Percentiles rank a stretch among this genome's conserved stretches.
These are phyloP conservation scores for Hormiphora californensis DNA, from an alignment of 37 sponge, comb jelly and placozoan genomes.

Conservation along the genomic window DNA sequence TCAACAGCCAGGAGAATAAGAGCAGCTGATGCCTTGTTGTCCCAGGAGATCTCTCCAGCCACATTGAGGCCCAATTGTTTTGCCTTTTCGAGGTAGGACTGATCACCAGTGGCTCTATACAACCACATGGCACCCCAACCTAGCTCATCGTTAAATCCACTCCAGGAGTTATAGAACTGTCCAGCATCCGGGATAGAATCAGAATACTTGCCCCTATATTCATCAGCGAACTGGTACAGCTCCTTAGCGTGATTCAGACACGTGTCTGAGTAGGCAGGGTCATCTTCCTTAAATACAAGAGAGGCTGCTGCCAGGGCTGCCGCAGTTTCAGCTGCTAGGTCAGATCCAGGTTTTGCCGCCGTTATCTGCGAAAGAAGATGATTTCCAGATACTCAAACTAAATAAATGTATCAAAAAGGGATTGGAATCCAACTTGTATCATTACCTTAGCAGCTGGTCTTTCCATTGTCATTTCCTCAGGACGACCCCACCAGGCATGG, in stretches of 20 bases:
- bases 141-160: conserved; percentile 3
- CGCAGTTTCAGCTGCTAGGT: conserved; percentile 3
- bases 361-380: background rate
- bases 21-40: conserved; percentile 12
- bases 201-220: background rate
- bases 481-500: background rate
- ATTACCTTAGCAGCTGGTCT: conserved; percentile 10
- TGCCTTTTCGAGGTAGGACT: background rate
- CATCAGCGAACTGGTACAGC: background rate
- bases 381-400: no score
- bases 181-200: background rate
- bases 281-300: background rate
- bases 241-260: conserved; percentile 1
- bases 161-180: background rate
- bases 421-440: no score
- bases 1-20: background rate
- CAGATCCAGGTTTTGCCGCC: background rate
- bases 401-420: no score
- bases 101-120: background rate
- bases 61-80: background rate
- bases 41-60: conserved; percentile 8
- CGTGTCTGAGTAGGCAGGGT: background rate
- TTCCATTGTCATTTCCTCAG: conserved; percentile 5
- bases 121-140: conserved; percentile 23
- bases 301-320: conserved; percentile 28